Percentiles rank a stretch among this genome's conserved stretches.
These are phyloP conservation scores for Holothuria scabra DNA, from an alignment of 53 echinoderm and acorn worm species.

Conservation along the genomic window DNA sequence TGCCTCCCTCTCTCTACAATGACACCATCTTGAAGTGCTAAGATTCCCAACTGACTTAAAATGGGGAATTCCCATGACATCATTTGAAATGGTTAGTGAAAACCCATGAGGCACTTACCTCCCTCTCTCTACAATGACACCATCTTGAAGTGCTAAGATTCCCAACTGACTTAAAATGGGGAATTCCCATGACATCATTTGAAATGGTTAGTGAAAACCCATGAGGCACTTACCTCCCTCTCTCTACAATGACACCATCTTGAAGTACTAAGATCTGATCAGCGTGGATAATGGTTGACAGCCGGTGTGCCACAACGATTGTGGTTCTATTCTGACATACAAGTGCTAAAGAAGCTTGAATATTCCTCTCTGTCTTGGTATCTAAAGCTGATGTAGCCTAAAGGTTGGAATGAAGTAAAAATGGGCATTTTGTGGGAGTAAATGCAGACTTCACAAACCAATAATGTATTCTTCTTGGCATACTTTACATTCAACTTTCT, in stretches of 20 bases:
- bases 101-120: too few relatives aligned
- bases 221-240: constrained; percentile 76
- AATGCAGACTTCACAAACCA: neutral
- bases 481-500: too few relatives aligned
- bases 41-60: too few relatives aligned
- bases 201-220: neutral
- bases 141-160: too few relatives aligned
- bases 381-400: constrained; percentile 96
- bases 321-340: constrained; percentile 90
- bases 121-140: too few relatives aligned
- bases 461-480: too few relatives aligned
- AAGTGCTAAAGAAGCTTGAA: constrained; percentile 86
- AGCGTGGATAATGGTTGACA: constrained; percentile 94
- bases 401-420: neutral
- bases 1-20: too few relatives aligned
- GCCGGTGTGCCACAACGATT: constrained; percentile 88
- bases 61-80: neutral
- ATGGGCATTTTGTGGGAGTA: neutral
- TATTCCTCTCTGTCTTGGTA: constrained; percentile 94
- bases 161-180: too few relatives aligned
- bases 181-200: neutral
- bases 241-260: constrained; percentile 83
- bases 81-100: too few relatives aligned
- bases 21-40: too few relatives aligned
- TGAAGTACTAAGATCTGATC: constrained; percentile 90